Conservation (phyloP, 2,113 vertebrate genomes). For the Gallinago jamesoni region DNA sequence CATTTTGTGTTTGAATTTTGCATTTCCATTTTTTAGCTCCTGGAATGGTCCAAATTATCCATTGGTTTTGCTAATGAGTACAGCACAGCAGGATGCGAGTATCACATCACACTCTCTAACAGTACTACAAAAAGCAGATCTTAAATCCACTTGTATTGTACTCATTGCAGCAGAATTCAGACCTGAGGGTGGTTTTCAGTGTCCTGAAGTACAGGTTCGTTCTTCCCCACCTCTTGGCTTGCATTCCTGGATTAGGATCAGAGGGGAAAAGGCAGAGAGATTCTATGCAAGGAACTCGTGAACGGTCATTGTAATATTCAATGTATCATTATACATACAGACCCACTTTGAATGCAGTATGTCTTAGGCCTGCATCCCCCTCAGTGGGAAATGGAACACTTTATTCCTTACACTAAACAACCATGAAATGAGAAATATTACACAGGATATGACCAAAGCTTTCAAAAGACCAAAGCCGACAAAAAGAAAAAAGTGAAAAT, state of each 20-base stretch:
- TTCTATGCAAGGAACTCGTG: neutral
- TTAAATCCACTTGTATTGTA: neutral
- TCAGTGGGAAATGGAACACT: neutral
- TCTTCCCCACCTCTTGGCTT: neutral
- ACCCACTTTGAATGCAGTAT: neutral
- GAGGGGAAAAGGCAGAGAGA: neutral
- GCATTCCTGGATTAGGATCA: neutral
- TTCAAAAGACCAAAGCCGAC: neutral
- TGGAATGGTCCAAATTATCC: neutral
- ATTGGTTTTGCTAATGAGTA: neutral
- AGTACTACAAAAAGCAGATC: neutral
- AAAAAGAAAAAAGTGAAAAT: neutral
- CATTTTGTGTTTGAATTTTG: neutral
- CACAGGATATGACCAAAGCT: neutral
- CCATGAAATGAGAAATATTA: neutral
- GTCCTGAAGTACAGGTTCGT: fast-evolving
- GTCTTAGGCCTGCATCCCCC: neutral
- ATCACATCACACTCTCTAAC: fast-evolving
- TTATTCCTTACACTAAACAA: neutral
- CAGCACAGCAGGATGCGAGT: fast-evolving
- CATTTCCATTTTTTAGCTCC: neutral
- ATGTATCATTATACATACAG: neutral
- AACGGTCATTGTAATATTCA: neutral
- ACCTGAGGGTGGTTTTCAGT: neutral
- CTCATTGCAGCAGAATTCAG: neutral